Base-by-base conservation (phyloP, 2,888 invertebrate species). In the Xanthorhoe designata region DNA sequence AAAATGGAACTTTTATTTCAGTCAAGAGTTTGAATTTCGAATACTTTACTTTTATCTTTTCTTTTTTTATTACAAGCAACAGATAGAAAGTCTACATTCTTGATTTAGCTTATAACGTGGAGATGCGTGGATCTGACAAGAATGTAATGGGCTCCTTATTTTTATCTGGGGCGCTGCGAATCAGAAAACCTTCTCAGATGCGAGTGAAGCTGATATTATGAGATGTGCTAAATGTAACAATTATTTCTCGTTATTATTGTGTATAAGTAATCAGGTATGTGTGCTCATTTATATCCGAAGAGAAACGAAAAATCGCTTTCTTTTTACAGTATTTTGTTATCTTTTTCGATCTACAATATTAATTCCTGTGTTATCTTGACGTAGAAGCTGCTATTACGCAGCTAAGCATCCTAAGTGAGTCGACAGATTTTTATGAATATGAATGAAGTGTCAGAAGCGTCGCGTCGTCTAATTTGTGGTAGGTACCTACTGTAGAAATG, bases 91-190 rank as follows among this genome's bases (percentile, higher is more conserved):
- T 52, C 32, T 15, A 32, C 49, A 32, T 47, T 62, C 10, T 15
- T 55, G 54, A 51, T 45, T 51, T 50, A 47, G 52, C 61, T 55
- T 66, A 66, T 66, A 24, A 10, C 15, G 60, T 47, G 45, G n/a
- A 58, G 54, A 62, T 62, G 60, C 66, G 45, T 68, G 73, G 58
- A 60, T 45, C 67, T 72, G 70, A 73, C 71, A 71, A 70, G 67
- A 66, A 51, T 66, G 38, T 71, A 73, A 73, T 73, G 69, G 68
- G 56, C 58, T 62, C 47, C 59, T 66, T 59, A 66, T 62, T 64
- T 62, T 69, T 67, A 69, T 69, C 61, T 66, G 57, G 56, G 6
- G 56, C 59, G 56, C 55, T 52, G 47, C 52, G 59, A 59, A 59
- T 64, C 47, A 61, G 61, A 66, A 68, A 70, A 58, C 45, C 62